Percentiles rank a stretch among this genome's conserved stretches.
Conservation (phyloP, 2,888 invertebrate species). For the Campoplex nolae region DNA sequence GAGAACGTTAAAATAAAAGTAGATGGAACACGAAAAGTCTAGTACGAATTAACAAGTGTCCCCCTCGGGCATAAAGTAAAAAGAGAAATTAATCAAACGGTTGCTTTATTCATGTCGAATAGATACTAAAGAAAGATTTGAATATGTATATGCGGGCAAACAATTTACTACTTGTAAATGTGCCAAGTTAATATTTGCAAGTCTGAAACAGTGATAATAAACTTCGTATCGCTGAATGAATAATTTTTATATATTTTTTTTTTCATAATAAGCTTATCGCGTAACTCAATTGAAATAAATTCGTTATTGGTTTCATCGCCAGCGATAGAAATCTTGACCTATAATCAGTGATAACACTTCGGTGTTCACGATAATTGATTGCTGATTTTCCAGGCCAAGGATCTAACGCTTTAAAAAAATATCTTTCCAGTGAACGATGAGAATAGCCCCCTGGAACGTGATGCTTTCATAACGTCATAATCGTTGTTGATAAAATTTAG, state of each 20-base stretch:
- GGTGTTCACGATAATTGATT: neutral
- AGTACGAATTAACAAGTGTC: conserved; percentile 17
- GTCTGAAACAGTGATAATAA: neutral
- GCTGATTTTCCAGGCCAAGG: neutral
- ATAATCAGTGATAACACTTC: neutral
- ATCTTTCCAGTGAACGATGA: neutral
- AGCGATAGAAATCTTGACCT: neutral
- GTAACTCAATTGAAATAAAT: neutral
- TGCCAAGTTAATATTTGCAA: neutral
- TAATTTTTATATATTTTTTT: neutral
- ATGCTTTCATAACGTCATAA: neutral
- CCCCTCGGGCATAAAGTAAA: neutral
- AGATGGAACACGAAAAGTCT: conserved; percentile 8
- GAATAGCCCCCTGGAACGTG: neutral
- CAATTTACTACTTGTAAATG: neutral
- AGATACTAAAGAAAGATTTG: neutral
- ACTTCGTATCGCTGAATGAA: neutral
- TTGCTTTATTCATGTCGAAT: conserved; percentile 4
- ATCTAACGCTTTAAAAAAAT: neutral
- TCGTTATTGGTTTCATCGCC: neutral
- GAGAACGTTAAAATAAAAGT: neutral
- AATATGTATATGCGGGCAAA: neutral
- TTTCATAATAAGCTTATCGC: neutral
- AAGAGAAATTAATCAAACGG: neutral
- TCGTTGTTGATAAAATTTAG: neutral